Base-by-base conservation (phyloP, 2,113 vertebrate species). In the Maccullochella peelii region DNA sequence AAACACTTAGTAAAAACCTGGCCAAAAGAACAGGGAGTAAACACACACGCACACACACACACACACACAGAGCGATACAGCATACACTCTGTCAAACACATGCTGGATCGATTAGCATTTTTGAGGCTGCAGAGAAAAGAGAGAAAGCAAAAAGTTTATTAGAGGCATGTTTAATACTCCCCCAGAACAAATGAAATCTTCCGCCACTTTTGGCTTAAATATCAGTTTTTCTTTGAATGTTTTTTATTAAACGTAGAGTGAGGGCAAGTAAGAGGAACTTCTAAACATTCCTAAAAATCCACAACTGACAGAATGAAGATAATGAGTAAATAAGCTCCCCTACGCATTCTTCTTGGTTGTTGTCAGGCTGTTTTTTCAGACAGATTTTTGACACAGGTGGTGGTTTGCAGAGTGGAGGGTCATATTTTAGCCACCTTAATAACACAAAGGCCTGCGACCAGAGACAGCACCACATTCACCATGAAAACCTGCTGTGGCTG, bases 61-160 rank as follows among this genome's bases (percentile, higher is more conserved):
- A 66, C 54, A 69, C 71, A 82, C 77, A 79, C 50, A 54, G 2
- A 77, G 50, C 15, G 58, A 85, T 70, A 68, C 36, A 65, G 66
- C 42, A 57, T 57, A 47, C 71, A 62, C 82, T 76, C 67, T 62
- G 30, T 73, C 70, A 79, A 72, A 84, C 91, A 89, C 92, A 93
- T 89, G 86, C 82, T 90, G 91, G 79, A 90, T 83, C 79, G 72
- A 90, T 92, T 93, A 92, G 84, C 86, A 92, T 88, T 86, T 84
- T 79, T 88, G 83, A 86, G 86, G 85, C 80, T 2, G 30, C 83
- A 71, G 77, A 86, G 66, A 87, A 85, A 89, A 89, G 68, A 81
- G 71, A 80, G 84, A 76, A 73, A 85, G 75, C 83, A 88, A 73
- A 65, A 73, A 54, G 72, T 86, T 91, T 88, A 90, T 91, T 78